phyloP scores from a whole-genome alignment of 1,140 invertebrate species.

The Arion vulgaris region DNA sequence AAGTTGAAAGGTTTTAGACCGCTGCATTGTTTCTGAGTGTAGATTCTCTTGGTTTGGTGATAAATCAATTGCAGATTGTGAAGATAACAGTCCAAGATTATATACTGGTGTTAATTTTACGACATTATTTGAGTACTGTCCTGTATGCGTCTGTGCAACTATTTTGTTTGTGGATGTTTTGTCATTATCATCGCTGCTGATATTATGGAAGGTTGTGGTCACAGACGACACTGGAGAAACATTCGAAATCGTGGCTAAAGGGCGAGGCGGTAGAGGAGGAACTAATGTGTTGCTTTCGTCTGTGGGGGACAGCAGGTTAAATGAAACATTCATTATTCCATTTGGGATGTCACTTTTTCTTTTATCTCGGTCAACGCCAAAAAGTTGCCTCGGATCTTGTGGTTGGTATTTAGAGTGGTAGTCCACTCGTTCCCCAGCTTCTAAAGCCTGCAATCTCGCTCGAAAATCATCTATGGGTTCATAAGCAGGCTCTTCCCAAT shows the following conservation, averaged over 20 bases:
- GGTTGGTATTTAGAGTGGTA: slow-evolving; percentile 46
- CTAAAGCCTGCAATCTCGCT: slow-evolving; percentile 55
- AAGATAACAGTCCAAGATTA: slow-evolving; percentile 27
- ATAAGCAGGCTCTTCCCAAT: slow-evolving; percentile 70
- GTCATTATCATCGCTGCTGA: neutral
- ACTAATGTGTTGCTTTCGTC: neutral
- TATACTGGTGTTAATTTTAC: slow-evolving; percentile 1
- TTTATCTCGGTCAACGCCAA: slow-evolving; percentile 21
- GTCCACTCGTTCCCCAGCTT: slow-evolving; percentile 52
- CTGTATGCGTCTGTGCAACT: neutral
- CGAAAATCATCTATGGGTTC: slow-evolving; percentile 65
- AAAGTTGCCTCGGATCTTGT: slow-evolving; percentile 40
- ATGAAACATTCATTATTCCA: slow-evolving; percentile 15
- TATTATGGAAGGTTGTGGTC: neutral
- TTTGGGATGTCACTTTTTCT: neutral
- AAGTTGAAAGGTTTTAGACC: slow-evolving; percentile 4
- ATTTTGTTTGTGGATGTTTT: neutral
- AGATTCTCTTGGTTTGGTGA: neutral
- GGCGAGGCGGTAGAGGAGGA: slow-evolving; percentile 24
- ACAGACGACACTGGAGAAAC: neutral
- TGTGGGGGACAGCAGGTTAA: neutral
- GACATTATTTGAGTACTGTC: neutral
- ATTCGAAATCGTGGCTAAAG: neutral
- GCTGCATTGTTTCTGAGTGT: neutral
- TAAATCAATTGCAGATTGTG: neutral